These are phyloP conservation scores for Lithobates sylvaticus DNA, from an alignment of 2,797 vertebrate genomes.

Conservation along the genomic window DNA sequence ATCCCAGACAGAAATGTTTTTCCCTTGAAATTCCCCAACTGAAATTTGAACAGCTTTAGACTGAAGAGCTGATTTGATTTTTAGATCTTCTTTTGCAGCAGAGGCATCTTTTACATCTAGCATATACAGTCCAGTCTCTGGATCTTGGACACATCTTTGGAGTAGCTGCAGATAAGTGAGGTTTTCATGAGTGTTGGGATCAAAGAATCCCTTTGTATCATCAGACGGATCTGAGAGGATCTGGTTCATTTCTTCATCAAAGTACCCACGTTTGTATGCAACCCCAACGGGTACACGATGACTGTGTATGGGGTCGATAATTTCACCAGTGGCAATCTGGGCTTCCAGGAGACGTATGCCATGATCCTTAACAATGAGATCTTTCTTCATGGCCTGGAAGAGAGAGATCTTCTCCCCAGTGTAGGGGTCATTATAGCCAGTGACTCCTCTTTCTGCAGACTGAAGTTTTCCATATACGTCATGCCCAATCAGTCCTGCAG, in stretches of 20 bases:
- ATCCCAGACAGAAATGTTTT: constrained; percentile 48
- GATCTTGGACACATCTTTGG: constrained; percentile 77
- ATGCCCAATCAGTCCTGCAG: constrained; percentile 79
- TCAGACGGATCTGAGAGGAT: constrained; percentile 75
- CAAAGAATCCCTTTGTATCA: constrained; percentile 79
- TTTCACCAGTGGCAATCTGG: constrained; percentile 83
- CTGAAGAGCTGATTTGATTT: constrained; percentile 17
- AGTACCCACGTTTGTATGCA: constrained; percentile 81
- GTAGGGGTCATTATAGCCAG: constrained; percentile 83
- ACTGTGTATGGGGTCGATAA: constrained; percentile 82
- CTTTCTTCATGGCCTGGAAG: constrained; percentile 78
- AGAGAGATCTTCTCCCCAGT: constrained; percentile 46
- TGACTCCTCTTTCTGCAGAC: constrained; percentile 82
- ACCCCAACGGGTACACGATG: constrained; percentile 79
- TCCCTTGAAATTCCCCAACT: constrained; percentile 2
- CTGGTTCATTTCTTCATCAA: constrained; percentile 81
- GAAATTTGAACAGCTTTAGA: constrained; percentile 27
- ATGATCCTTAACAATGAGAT: constrained; percentile 79
- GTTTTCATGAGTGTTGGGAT: constrained; percentile 81
- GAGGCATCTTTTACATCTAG: constrained; percentile 56
- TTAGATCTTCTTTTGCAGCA: neutral
- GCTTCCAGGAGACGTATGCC: constrained; percentile 81
- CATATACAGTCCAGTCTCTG: constrained; percentile 76
- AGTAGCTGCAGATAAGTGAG: constrained; percentile 80
- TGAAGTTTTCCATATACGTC: constrained; percentile 81